Evolutionary conservation across 2,888 invertebrate species (phyloP), one percentile per base, ranked within the genome.

Genomic region (Malthinus flaveolus): DNA sequence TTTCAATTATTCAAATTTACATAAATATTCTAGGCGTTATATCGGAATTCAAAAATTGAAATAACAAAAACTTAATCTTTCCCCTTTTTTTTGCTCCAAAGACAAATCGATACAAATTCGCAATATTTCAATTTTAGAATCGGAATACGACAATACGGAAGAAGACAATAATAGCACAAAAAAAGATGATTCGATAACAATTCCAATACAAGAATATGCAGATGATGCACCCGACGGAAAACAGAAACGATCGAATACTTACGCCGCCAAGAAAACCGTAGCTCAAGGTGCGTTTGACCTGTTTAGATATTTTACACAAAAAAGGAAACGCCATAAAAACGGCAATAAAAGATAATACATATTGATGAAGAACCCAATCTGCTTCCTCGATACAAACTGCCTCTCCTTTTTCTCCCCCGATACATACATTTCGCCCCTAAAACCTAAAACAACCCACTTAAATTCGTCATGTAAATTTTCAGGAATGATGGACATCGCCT

Each of bases 401-500:
- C 5, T 23, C 23, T 23, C 23, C 23, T 23, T 23, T 23, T 23
- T 23, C 23, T 23, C 23, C 23, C 5, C 23, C 23, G 2, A 23
- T 23, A 23, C 23, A 23, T 23, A 23, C 5, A 23, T 23, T 23
- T 23, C 5, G 2, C 23, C 23, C 23, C 23, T 23, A 23, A 23
- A 23, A n/a, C n/a, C n/a, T n/a, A n/a, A n/a, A 23, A 23, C 5
- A 23, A 23, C 2, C 23, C 23, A 23, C 5, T 23, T 23, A 23
- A n/a, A n/a, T 42, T 23, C 12, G n/a, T 42, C 12, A 42, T n/a
- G 39, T 42, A 23, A 42, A 42, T 45, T 59, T 73, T 12, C 66
- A 79, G 87, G 88, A 23, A 85, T 88, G 82, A 86, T 88, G 86
- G 88, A 88, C 68, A 84, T 88, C 35, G 87, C 88, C 0, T 74